Evolutionary conservation across 1,140 invertebrate genomes (phyloP).

Genomic region (Oryzaephilus surinamensis): DNA sequence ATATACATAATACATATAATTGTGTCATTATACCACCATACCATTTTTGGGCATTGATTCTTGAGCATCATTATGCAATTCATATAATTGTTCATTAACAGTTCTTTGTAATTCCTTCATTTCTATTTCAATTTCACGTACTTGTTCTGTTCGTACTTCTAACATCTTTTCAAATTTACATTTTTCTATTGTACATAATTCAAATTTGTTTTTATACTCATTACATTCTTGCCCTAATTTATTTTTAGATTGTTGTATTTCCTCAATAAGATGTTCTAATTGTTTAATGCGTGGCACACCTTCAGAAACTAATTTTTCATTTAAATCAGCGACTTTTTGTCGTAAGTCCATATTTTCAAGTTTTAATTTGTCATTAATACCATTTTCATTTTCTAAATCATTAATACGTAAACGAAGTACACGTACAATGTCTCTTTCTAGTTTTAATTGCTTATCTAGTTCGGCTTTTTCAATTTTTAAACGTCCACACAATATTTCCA

Average conservation of each 20-base stretch:
- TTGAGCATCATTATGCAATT: conserved; percentile 22
- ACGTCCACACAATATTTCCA: conserved; percentile 27
- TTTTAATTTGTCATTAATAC: conserved; percentile 11
- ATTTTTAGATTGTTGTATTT: conserved; percentile 25
- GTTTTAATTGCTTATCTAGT: conserved; percentile 22
- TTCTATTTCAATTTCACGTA: conserved; percentile 31
- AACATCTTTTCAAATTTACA: conserved; percentile 31
- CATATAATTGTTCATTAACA: conserved; percentile 28
- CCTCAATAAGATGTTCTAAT: conserved; percentile 12
- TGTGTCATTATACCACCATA: no score
- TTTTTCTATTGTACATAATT: conserved; percentile 25
- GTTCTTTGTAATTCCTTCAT: conserved; percentile 31
- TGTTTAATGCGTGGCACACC: no score
- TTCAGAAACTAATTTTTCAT: conserved; percentile 3
- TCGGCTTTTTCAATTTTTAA: conserved; percentile 29
- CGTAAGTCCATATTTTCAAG: conserved; percentile 14
- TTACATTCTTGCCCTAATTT: conserved; percentile 20
- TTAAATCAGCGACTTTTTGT: conserved; percentile 7
- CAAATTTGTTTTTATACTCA: conserved; percentile 25
- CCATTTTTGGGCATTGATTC: no score
- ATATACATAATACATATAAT: no score
- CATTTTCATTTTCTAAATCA: conserved; percentile 20
- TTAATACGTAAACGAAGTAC: conserved; percentile 23
- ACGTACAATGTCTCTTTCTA: conserved; percentile 22
- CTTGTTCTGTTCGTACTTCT: conserved; percentile 26